Conservation (phyloP, 1,140 invertebrate species). For the Phthorimaea operculella region DNA sequence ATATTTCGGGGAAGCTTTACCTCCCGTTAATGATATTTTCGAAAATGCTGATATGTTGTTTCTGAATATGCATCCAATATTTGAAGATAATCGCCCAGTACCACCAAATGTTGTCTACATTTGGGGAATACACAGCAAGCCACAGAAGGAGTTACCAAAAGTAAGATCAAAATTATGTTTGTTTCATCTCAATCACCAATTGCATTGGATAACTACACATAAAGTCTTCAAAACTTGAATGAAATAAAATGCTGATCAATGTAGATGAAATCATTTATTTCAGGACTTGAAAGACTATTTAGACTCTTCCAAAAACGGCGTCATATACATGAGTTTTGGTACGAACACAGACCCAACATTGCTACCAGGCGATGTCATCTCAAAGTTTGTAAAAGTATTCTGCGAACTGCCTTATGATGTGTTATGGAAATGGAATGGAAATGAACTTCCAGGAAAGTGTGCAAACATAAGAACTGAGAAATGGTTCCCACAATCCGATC, state of each 20-base stretch:
- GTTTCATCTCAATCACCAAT: too few relatives aligned
- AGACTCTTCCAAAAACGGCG: conserved; percentile 59
- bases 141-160: conserved; percentile 33
- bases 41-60: conserved; percentile 67
- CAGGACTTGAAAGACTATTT: conserved; percentile 59
- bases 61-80: conserved; percentile 59
- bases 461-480: conserved; percentile 48
- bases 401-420: conserved; percentile 36
- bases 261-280: neutral
- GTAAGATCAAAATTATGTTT: conserved; percentile 18
- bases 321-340: conserved; percentile 71
- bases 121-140: conserved; percentile 51
- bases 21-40: conserved; percentile 47
- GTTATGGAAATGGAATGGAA: conserved; percentile 57
- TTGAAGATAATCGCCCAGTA: conserved; percentile 52
- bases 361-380: conserved; percentile 31
- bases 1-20: conserved; percentile 24
- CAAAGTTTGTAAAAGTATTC: conserved; percentile 48
- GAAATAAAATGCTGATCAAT: too few relatives aligned
- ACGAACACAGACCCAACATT: conserved; percentile 51
- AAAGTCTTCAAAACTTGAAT: too few relatives aligned
- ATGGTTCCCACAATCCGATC: conserved; percentile 42
- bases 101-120: conserved; percentile 55
- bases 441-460: conserved; percentile 30
- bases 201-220: too few relatives aligned